Base-by-base conservation (phyloP, 2,113 vertebrate species). In the Coptodon rendalli region DNA sequence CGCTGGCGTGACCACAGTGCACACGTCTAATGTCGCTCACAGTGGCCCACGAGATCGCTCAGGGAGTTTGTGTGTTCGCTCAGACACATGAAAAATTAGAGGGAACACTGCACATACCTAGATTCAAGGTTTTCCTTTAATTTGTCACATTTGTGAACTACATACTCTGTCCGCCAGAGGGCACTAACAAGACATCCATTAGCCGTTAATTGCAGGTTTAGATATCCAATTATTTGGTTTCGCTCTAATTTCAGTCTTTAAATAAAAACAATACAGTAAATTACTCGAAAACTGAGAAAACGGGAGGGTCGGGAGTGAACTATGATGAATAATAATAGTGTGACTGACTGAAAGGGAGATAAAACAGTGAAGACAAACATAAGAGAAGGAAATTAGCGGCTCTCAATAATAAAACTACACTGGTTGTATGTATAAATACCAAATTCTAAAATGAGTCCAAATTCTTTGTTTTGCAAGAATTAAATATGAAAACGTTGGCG, bases 351-450 rank as follows among this genome's bases (percentile, higher is more conserved):
- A 68, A 68, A 68, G 36, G 66, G 36, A 43, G 36, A 73, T 48
- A 2, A 17, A 45, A 22, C 6, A 24, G 5, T 45, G 22, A 27
- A 73, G 12, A 17, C 22, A 76, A 76, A 76, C 45, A 45, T 45
- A 45, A 45, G 22, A 45, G 68, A 45, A 17, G 68, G 22, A 48
- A 48, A 11, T 73, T 73, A 27, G 40, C 22, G 6, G 22, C 8
- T 45, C 38, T 45, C 8, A 45, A 43, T 9, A 48, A 73, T 29
- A 48, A 73, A 73, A 73, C 14, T 24, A 27, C 40, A 48, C 9
- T 48, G 5, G 0, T 40, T 27, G 5, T 27, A 73, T 45, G 0
- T 45, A 27, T 73, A 45, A 45, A 17, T 45, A 17, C 5, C 22
- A 16, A 24, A 73, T 45, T 45, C 22, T 73, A 27, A 45, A 45